These are phyloP conservation scores for Opisthograptis luteolata DNA, from an alignment of 2,888 invertebrate genomes.

Conservation along the genomic window DNA sequence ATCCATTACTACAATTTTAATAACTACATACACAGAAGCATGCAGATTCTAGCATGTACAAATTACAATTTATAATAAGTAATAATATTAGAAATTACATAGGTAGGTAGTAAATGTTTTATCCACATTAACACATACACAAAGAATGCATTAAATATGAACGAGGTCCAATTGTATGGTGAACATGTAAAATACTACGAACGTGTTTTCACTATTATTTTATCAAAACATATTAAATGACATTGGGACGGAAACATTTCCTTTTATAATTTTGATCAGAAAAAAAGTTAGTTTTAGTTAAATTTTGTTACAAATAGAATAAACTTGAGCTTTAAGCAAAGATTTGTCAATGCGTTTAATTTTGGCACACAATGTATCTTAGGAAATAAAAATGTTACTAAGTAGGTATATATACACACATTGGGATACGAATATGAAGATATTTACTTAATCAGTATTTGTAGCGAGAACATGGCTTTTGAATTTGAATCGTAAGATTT, in stretches of 20 bases:
- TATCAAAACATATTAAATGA: constrained; percentile 76
- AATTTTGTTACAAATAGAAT: constrained; percentile 19
- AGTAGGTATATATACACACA: too few relatives aligned
- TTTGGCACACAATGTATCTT: constrained; percentile 37
- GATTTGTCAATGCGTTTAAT: constrained; percentile 35
- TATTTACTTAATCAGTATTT: too few relatives aligned
- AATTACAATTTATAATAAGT: too few relatives aligned
- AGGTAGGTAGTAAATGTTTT: constrained; percentile 38
- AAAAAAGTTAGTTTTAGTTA: constrained; percentile 18
- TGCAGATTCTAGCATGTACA: constrained; percentile 49
- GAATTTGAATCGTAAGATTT: too few relatives aligned
- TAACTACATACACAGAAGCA: constrained; percentile 51
- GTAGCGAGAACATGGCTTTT: too few relatives aligned
- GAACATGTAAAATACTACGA: constrained; percentile 53
- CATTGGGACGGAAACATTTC: constrained; percentile 82
- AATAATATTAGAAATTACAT: constrained; percentile 39
- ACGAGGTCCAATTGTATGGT: constrained; percentile 46
- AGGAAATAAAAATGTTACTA: too few relatives aligned
- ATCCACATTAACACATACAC: constrained; percentile 39
- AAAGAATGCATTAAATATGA: constrained; percentile 51
- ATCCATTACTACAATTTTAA: constrained; percentile 47
- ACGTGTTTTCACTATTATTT: constrained; percentile 37
- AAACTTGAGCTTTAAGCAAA: constrained; percentile 34
- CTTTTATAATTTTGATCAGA: constrained; percentile 45
- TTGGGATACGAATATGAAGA: too few relatives aligned